Evolutionary conservation across 2,797 vertebrate species (phyloP), one percentile per base, ranked within the genome.

Genomic region (Gymnothorax reevesii): DNA sequence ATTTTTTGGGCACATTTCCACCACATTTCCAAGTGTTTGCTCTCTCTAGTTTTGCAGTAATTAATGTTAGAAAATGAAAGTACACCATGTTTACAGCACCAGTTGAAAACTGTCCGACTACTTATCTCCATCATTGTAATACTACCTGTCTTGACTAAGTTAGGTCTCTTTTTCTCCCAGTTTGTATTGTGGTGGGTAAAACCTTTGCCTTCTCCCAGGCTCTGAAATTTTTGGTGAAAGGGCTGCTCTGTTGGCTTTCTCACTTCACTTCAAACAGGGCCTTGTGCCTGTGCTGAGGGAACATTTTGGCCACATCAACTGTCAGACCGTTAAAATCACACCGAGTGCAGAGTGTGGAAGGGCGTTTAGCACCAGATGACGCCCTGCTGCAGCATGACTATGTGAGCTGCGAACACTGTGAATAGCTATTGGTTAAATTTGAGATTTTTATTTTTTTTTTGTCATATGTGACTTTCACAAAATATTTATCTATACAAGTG

Each of bases 191-290:
- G 25, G 2, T 69, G 9, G 10, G 25, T 25, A 12, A 69, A 69
- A 27, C n/a, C 25, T 69, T 69, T 10, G n/a, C 66, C 15, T 20
- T 64, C 66, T 69, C 66, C 66, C 66, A 69, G 66, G 7, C 66
- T 25, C 66, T 25, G n/a, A 8, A 15, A 59, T 8, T 8, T 7
- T 69, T 69, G 15, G 7, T 69, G 66, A 69, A n/a, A 69, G n/a
- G 20, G 62, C 62, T 22, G 15, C 62, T 27, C 8, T 69, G 66
- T 25, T n/a, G n/a, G 66, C n/a, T 69, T 69, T 27, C 9, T 69
- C 66, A 69, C n/a, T 69, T 69, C 66, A 27, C n/a, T 69, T 69
- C 66, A 27, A 69, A 69, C 66, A 69, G 66, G 12, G 66, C 66
- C n/a, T 25, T 10, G 1, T 25, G 66, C 66, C 66, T 69, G 66